Evolutionary conservation across 2,113 vertebrate species (phyloP), one percentile per base, ranked within the genome.

Genomic region (Poicephalus gulielmi): DNA sequence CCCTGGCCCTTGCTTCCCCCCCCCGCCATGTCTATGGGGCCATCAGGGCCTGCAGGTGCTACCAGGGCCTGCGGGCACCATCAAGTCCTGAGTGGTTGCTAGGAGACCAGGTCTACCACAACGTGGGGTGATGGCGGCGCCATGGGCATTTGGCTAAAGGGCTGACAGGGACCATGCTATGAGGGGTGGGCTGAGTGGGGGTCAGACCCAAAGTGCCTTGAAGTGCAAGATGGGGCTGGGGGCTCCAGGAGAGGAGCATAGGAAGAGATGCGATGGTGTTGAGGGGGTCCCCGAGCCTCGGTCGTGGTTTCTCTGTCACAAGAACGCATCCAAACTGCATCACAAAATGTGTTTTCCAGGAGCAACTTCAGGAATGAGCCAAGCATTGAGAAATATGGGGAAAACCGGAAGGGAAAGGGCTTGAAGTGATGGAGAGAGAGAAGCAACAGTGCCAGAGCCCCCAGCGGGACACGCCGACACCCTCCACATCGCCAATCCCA

Each of bases 1-100:
- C 46, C 14, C 20, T 0, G 0, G 8, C 39, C 27, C 30, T 83
- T 0, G 0, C 2, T 53, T 11, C 7, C 44, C 30, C 6, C 8
- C 6, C 11, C 19, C 5, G 19, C 23, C 39, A 10, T 41, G 53
- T 3, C 5, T 2, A 5, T 2, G 22, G 1, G 0, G 20, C 6
- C 55, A 15, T 15, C 3, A 3, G 14, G 57, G 68, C 46, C 7
- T 2, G 16, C 1, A 6, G n/a, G 37, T 7, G 63, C 69, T 24
- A 33, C 7, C 2, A 4, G 31, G 66, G 17, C 59, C 78, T 27
- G 7, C 0, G 1, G 62, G 64, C 0, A 0, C 70, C 17, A 3
- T 25, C 0, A 1, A 74, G 60, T 60, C 59, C 33, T 0, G 6
- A 1, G 44, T 0, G 20, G 46, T 31, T 13, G 13, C 33, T n/a